Conservation (phyloP, 2,888 invertebrate genomes). For the Tetramorium bicarinatum region DNA sequence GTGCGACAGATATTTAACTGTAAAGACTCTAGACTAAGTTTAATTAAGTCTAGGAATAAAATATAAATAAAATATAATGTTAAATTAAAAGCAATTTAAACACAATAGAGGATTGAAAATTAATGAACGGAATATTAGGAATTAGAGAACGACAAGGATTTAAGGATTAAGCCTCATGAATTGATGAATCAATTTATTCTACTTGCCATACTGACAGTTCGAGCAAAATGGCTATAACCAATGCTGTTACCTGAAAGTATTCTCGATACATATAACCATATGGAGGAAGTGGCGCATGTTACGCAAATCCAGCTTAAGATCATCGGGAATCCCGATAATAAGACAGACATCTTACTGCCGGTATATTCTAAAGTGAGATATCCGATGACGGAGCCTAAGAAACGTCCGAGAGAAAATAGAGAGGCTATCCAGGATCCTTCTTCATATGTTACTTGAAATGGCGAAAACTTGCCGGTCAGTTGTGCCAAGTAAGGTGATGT, state of each 20-base stretch:
- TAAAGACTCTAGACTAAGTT: too few species aligned
- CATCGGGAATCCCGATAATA: slow-evolving; percentile 64
- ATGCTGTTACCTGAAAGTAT: slow-evolving; percentile 66
- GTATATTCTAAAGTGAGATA: slow-evolving; percentile 64
- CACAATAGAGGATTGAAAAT: too few species aligned
- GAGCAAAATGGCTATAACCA: background rate
- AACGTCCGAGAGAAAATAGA: slow-evolving; percentile 75
- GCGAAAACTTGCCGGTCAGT: slow-evolving; percentile 45
- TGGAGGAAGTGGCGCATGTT: slow-evolving; percentile 67
- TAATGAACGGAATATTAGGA: background rate
- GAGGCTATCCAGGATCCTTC: slow-evolving; percentile 79
- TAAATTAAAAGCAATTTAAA: too few species aligned
- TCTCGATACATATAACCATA: slow-evolving; percentile 72
- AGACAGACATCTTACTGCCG: slow-evolving; percentile 70
- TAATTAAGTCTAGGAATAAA: too few species aligned
- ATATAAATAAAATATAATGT: too few species aligned
- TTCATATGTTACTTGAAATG: slow-evolving; percentile 63
- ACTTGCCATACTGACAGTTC: background rate
- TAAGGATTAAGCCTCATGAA: background rate
- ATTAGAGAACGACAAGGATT: background rate
- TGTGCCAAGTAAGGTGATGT: too few species aligned
- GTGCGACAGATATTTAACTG: too few species aligned
- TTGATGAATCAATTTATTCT: background rate
- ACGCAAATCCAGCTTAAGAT: slow-evolving; percentile 70
- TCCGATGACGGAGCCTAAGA: slow-evolving; percentile 74